Conservation (phyloP, 2,113 vertebrate genomes). For the Haemorhous mexicanus region DNA sequence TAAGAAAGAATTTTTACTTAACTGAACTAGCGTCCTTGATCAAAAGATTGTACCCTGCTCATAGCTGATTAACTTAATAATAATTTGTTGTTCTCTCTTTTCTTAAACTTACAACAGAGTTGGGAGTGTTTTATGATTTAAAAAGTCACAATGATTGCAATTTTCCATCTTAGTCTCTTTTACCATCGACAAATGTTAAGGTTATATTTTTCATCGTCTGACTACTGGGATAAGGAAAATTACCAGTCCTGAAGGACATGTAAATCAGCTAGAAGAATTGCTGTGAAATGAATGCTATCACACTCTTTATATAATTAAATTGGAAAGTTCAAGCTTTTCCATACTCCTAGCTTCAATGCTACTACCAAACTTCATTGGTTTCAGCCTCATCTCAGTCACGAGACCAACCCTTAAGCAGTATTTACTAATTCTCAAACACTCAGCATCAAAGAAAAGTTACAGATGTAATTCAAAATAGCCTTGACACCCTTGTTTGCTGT, state of each 20-base stretch:
- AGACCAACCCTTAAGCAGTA: neutral
- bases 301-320: neutral
- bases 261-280: neutral
- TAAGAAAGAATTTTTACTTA: neutral
- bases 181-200: neutral
- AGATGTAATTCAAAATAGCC: conserved; percentile 58
- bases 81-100: neutral
- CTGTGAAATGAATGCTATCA: neutral
- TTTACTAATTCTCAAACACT: conserved; percentile 31
- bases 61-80: neutral
- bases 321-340: neutral
- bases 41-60: neutral
- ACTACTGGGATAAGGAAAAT: neutral
- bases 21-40: neutral
- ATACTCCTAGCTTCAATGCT: neutral
- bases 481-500: conserved; percentile 39
- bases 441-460: conserved; percentile 54
- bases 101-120: neutral
- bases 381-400: neutral
- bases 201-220: neutral
- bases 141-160: neutral
- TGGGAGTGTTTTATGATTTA: neutral
- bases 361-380: neutral
- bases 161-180: neutral
- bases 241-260: neutral